Evolutionary conservation across 2,113 vertebrate genomes (phyloP).

Genomic region (Periophthalmodon schlosseri): DNA sequence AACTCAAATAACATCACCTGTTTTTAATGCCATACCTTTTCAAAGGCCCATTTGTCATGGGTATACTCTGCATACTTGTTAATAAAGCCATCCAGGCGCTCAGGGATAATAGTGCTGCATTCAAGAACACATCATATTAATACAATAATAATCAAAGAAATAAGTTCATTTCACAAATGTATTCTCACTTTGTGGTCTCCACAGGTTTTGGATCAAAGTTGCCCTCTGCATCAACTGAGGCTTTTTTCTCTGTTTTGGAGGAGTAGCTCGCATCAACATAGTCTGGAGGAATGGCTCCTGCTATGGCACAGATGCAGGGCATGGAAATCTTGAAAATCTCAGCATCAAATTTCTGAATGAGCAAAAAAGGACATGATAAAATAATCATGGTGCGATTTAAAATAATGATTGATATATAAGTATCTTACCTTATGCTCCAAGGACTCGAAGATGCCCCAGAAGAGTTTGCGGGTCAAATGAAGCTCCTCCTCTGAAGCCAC

Average conservation of each 20-base stretch:
- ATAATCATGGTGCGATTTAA: background rate
- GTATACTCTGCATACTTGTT: slow-evolving; percentile 93
- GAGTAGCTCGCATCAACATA: slow-evolving; percentile 95
- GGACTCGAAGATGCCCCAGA: slow-evolving; percentile 96
- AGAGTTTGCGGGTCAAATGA: slow-evolving; percentile 91
- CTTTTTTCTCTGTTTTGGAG: slow-evolving; percentile 92
- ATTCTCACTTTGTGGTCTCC: slow-evolving; percentile 87
- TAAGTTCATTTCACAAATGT: background rate
- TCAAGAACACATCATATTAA: slow-evolving; percentile 9
- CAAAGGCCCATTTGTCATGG: slow-evolving; percentile 94
- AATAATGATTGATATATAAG: background rate
- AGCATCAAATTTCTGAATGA: slow-evolving; percentile 84
- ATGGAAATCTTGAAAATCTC: slow-evolving; percentile 92
- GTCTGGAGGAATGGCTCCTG: slow-evolving; percentile 90
- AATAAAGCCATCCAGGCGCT: slow-evolving; percentile 89
- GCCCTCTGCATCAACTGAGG: slow-evolving; percentile 91
- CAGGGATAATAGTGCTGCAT: slow-evolving; percentile 88
- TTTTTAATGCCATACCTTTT: slow-evolving; percentile 78
- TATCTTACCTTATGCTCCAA: slow-evolving; percentile 86
- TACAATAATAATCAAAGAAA: slow-evolving; percentile 1
- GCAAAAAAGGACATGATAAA: slow-evolving; percentile 11
- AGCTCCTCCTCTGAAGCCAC: slow-evolving; percentile 92
- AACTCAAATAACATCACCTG: background rate
- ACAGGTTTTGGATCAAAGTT: slow-evolving; percentile 94
- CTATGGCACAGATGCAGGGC: slow-evolving; percentile 92